These are phyloP conservation scores for Periplaneta americana DNA, from an alignment of 1,140 invertebrate genomes.

Conservation along the genomic window DNA sequence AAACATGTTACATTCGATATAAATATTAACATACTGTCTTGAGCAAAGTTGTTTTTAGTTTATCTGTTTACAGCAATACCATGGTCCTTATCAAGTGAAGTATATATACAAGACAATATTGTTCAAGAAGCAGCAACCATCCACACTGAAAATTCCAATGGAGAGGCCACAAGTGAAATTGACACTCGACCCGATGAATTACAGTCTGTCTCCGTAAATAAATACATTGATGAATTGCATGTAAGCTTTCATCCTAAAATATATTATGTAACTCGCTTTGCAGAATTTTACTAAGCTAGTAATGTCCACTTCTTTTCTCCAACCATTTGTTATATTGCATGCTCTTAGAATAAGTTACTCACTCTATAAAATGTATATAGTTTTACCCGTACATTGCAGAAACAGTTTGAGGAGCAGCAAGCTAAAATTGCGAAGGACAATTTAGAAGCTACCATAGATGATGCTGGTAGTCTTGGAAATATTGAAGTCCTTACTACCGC, in stretches of 20 bases:
- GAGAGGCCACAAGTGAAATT: neutral
- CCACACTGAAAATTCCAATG: neutral
- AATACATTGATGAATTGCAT: neutral
- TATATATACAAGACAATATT: neutral
- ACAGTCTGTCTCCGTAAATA: neutral
- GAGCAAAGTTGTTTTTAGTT: neutral
- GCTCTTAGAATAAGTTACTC: too few relatives aligned
- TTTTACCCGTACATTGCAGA: too few relatives aligned
- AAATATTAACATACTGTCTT: too few relatives aligned
- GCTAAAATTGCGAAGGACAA: neutral
- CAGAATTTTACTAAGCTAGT: too few relatives aligned
- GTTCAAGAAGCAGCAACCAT: neutral
- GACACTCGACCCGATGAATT: neutral
- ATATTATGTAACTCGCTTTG: too few relatives aligned
- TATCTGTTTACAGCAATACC: neutral
- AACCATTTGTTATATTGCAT: too few relatives aligned
- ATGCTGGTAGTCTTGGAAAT: neutral
- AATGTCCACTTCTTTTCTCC: too few relatives aligned
- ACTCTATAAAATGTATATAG: too few relatives aligned
- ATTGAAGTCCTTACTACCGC: neutral
- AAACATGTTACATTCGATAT: too few relatives aligned
- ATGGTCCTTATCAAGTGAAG: neutral
- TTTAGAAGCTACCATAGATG: neutral
- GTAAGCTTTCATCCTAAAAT: too few relatives aligned
- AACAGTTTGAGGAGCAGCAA: neutral